These are phyloP conservation scores for Lasioglossum calceatum DNA, from an alignment of 2,888 invertebrate genomes.

Conservation along the genomic window DNA sequence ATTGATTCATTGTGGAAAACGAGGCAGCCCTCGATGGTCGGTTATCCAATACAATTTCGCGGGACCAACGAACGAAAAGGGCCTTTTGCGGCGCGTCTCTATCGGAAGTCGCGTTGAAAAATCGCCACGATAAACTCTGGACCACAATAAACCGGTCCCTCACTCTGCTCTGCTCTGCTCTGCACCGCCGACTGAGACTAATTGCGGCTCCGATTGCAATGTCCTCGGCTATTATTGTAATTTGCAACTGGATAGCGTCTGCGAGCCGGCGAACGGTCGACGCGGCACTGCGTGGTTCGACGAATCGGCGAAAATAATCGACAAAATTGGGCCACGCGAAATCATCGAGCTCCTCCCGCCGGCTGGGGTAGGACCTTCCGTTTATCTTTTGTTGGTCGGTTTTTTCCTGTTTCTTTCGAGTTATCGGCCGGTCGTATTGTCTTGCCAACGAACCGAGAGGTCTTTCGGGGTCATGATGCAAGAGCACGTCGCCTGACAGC, in stretches of 20 bases:
- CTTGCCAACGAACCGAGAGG: conserved; percentile 47
- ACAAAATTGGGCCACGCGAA: conserved; percentile 10
- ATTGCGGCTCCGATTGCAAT: conserved; percentile 78
- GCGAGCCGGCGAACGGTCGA: conserved; percentile 13
- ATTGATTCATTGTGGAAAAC: not conserved
- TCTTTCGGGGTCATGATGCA: conserved; percentile 67
- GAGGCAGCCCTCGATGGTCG: not conserved
- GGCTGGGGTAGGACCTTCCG: not conserved
- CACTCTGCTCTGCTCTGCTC: conserved; percentile 36
- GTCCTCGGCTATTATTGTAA: conserved; percentile 77
- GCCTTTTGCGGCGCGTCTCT: conserved; percentile 33
- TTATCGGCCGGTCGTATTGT: conserved; percentile 62
- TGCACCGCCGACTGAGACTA: conserved; percentile 78
- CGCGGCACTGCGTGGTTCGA: not conserved
- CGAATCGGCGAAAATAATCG: not conserved
- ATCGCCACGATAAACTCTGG: conserved; percentile 65
- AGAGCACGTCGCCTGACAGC: conserved; percentile 47
- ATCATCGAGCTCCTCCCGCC: not conserved
- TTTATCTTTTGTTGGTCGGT: not conserved
- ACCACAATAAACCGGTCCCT: conserved; percentile 67
- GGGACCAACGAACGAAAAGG: not conserved
- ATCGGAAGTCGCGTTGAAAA: conserved; percentile 68
- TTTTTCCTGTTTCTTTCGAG: conserved; percentile 8
- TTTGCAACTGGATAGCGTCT: conserved; percentile 70
- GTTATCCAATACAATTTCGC: not conserved